Conservation (phyloP, 2,888 invertebrate species). For the Cryptocephalus primarius region DNA sequence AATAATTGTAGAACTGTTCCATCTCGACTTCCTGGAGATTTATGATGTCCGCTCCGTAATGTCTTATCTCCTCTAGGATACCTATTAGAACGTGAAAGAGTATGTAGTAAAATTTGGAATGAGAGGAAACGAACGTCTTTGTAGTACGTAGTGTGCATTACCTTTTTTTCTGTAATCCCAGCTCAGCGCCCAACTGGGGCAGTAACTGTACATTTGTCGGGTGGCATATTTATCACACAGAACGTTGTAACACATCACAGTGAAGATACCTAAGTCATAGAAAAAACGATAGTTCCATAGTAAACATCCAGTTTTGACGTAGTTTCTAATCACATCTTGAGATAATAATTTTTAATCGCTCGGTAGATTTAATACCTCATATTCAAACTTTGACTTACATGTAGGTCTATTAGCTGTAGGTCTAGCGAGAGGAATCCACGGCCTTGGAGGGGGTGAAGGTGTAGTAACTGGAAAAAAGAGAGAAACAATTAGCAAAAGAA, state of each 20-base stretch:
- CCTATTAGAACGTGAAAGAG: constrained; percentile 33
- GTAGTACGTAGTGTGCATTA: too few species aligned
- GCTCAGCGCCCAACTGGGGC: constrained; percentile 96
- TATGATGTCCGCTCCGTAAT: constrained; percentile 95
- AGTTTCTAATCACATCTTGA: neutral
- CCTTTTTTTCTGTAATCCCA: constrained; percentile 96
- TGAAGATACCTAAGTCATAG: constrained; percentile 70
- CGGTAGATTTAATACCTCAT: too few species aligned
- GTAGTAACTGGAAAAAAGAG: constrained; percentile 76
- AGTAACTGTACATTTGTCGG: constrained; percentile 97
- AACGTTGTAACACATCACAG: constrained; percentile 99
- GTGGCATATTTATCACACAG: constrained; percentile 99
- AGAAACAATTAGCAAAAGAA: too few species aligned
- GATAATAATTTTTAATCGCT: neutral
- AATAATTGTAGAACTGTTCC: constrained; percentile 96
- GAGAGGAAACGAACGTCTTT: too few species aligned
- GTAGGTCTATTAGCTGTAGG: constrained; percentile 82
- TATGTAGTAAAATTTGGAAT: too few species aligned
- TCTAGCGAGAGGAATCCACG: constrained; percentile 88
- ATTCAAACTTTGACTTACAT: constrained; percentile 55
- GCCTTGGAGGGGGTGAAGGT: constrained; percentile 82
- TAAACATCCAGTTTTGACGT: too few species aligned
- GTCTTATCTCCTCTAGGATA: constrained; percentile 91
- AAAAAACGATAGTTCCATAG: neutral
- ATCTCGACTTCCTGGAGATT: constrained; percentile 96